Conservation (phyloP, 2,888 invertebrate genomes). For the Torymus texanus region DNA sequence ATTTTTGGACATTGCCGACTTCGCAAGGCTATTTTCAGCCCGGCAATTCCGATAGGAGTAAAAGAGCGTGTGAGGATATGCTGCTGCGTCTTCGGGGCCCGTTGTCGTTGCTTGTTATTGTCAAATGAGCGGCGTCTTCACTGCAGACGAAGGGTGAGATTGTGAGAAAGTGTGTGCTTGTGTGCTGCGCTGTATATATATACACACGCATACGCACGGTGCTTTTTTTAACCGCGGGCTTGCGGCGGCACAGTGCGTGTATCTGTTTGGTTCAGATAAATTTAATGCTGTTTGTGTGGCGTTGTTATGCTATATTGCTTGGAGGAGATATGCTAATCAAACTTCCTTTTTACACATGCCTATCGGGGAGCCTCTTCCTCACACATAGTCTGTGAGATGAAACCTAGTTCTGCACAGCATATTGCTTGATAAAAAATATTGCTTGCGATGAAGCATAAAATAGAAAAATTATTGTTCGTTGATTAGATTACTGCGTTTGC, state of each 20-base stretch:
- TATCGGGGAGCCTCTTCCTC: not conserved
- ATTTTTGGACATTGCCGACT: slow-evolving; percentile 46
- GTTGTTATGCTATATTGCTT: not conserved
- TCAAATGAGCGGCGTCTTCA: not conserved
- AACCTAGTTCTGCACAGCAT: too few relatives aligned
- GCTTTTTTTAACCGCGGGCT: too few relatives aligned
- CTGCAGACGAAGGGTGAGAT: slow-evolving; percentile 16
- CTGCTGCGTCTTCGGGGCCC: not conserved
- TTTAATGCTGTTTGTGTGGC: not conserved
- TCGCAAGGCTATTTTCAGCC: slow-evolving; percentile 39
- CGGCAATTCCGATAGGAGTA: slow-evolving; percentile 21
- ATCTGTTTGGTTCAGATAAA: slow-evolving; percentile 6
- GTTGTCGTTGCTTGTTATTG: not conserved
- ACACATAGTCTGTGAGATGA: too few relatives aligned
- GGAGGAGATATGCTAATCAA: slow-evolving; percentile 41
- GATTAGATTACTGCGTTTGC: too few relatives aligned
- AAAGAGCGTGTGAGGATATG: too few relatives aligned
- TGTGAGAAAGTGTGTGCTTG: not conserved
- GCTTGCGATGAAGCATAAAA: too few relatives aligned
- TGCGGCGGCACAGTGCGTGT: not conserved
- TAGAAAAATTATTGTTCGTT: too few relatives aligned
- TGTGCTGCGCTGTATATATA: too few relatives aligned
- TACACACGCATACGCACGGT: too few relatives aligned
- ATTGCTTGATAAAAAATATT: too few relatives aligned
- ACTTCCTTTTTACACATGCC: slow-evolving; percentile 15